A percentile compares a stretch with the other conserved stretches of the same genome.
phyloP scores from a whole-genome alignment of 2,888 invertebrate genomes.

The Ceraclea dissimilis region DNA sequence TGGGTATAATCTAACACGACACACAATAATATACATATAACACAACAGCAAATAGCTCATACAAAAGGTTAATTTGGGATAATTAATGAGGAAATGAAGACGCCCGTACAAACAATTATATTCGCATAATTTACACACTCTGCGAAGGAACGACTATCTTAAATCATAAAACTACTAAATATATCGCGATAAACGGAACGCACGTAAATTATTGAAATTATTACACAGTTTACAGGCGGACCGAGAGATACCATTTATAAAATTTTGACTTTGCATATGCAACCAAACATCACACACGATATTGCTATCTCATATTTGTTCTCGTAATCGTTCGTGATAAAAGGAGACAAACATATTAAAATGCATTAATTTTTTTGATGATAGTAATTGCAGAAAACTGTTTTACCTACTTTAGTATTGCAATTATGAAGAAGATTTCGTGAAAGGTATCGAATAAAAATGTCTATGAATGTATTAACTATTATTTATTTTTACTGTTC shows the following conservation, averaged over 20 bases:
- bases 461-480: too few species aligned
- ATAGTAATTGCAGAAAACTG: slow-evolving; percentile 8
- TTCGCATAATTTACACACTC: not conserved
- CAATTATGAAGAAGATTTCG: too few species aligned
- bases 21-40: not conserved
- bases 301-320: slow-evolving; percentile 5
- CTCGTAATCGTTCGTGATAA: slow-evolving; percentile 1
- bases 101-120: not conserved
- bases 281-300: slow-evolving; percentile 17
- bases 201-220: not conserved
- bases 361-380: slow-evolving; percentile 11
- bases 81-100: not conserved
- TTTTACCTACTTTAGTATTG: slow-evolving; percentile 7
- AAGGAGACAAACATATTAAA: slow-evolving; percentile 8
- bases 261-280: slow-evolving; percentile 19
- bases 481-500: too few species aligned
- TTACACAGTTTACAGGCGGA: slow-evolving; percentile 15
- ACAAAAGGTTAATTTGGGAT: not conserved
- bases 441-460: too few species aligned
- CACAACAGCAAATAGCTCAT: not conserved
- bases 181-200: not conserved
- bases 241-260: slow-evolving; percentile 15
- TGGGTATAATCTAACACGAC: slow-evolving; percentile 7
- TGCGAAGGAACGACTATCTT: not conserved
- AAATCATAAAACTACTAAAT: not conserved